These are phyloP conservation scores for Drosophila ezoana DNA, from an alignment of 2,888 invertebrate genomes.

Conservation along the genomic window DNA sequence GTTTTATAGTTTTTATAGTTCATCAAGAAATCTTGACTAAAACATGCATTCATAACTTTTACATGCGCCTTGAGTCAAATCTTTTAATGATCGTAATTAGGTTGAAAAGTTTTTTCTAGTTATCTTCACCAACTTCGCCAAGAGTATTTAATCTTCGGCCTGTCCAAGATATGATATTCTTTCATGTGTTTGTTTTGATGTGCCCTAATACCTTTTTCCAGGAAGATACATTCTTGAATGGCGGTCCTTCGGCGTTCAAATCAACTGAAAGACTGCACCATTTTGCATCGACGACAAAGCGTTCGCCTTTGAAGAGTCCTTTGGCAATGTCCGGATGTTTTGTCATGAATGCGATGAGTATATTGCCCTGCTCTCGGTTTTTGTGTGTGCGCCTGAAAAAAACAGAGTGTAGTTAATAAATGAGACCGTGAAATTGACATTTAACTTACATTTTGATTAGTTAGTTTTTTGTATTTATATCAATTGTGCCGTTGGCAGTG, in stretches of 20 bases:
- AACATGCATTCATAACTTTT: no score
- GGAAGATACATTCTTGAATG: constrained; percentile 1
- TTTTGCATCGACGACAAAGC: not conserved
- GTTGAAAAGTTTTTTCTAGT: no score
- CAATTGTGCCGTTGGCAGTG: not conserved
- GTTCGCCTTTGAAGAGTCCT: constrained; percentile 2
- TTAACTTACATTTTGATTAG: constrained; percentile 1
- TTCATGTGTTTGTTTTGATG: not conserved
- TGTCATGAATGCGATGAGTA: constrained; percentile 5
- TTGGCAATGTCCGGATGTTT: constrained; percentile 7
- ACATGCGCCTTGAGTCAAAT: no score
- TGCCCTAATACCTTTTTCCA: constrained; percentile 1
- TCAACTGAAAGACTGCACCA: not conserved
- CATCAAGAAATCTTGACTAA: no score
- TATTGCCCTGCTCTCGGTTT: constrained; percentile 3
- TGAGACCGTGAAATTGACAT: not conserved
- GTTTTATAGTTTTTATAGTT: no score
- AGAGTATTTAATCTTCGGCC: no score
- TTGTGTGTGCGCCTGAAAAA: constrained; percentile 14
- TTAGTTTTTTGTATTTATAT: not conserved
- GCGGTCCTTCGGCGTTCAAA: constrained; percentile 2
- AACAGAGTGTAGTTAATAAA: not conserved
- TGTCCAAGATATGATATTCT: no score
- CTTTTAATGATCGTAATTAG: no score
- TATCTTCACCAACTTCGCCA: no score